Percentiles rank a stretch among this genome's conserved stretches.
phyloP scores from a whole-genome alignment of 2,113 vertebrate species.

The Sorex fumeus region DNA sequence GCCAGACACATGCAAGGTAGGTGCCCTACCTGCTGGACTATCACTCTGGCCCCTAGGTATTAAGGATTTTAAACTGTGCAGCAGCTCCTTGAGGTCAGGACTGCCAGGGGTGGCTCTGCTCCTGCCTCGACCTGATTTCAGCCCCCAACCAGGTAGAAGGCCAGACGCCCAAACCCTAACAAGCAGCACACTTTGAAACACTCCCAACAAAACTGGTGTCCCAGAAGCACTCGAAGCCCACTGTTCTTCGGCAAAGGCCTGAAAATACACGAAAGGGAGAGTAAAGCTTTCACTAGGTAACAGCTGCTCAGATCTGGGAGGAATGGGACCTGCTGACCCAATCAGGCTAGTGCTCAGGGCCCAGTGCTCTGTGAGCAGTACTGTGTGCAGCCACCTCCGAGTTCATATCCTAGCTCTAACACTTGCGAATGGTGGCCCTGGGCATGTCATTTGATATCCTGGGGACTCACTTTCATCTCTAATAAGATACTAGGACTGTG shows the following conservation, averaged over 20 bases:
- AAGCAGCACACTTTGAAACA: background rate
- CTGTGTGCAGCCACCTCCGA: accelerated
- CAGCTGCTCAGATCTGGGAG: background rate
- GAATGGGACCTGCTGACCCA: background rate
- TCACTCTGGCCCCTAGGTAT: background rate
- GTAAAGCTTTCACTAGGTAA: background rate
- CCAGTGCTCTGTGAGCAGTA: accelerated
- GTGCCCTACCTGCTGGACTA: too few relatives aligned
- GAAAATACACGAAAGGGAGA: background rate
- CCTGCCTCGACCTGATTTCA: background rate
- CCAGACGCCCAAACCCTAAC: background rate
- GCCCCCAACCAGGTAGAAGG: background rate
- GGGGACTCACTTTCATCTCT: background rate
- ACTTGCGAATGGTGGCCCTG: background rate
- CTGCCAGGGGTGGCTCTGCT: background rate
- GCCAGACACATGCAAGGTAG: too few relatives aligned
- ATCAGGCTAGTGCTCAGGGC: too few relatives aligned
- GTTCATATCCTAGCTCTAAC: background rate
- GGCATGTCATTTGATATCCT: background rate
- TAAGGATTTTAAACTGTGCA: background rate
- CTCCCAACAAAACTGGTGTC: background rate
- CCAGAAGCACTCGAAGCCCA: too few relatives aligned
- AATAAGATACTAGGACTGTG: background rate
- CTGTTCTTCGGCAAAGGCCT: background rate
- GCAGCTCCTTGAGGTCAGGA: background rate